These are phyloP conservation scores for Drosophila arawakana DNA, from an alignment of 1,140 invertebrate genomes.

Conservation along the genomic window DNA sequence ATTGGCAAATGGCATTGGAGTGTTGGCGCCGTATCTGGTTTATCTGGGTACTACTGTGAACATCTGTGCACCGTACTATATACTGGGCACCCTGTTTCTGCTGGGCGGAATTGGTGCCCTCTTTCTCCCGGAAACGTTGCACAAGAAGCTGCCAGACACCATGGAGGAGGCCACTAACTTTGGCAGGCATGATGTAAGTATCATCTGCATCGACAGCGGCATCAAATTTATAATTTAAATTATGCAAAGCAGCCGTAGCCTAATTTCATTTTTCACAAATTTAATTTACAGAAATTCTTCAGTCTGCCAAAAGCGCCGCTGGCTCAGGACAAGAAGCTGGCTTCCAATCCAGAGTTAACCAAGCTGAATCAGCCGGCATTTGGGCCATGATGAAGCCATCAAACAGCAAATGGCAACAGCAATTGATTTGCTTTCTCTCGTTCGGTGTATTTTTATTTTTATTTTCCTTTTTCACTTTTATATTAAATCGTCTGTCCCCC, in stretches of 20 bases:
- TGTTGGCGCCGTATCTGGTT: constrained; percentile 90
- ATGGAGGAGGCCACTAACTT: constrained; percentile 89
- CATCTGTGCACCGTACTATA: constrained; percentile 86
- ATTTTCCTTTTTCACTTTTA: neutral
- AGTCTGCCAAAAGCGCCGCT: constrained; percentile 78
- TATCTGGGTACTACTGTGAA: constrained; percentile 86
- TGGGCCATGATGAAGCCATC: constrained; percentile 49
- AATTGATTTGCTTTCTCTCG: constrained; percentile 41
- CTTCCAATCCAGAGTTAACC: constrained; percentile 63
- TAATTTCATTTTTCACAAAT: constrained; percentile 81
- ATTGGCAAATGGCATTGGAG: constrained; percentile 86
- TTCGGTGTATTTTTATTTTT: neutral
- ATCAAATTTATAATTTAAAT: constrained; percentile 83
- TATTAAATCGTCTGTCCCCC: neutral
- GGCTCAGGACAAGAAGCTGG: constrained; percentile 51
- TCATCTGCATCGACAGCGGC: constrained; percentile 17
- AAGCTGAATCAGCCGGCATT: constrained; percentile 68
- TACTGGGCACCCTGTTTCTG: constrained; percentile 86
- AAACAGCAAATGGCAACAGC: constrained; percentile 31
- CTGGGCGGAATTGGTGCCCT: constrained; percentile 86
- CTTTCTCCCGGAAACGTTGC: constrained; percentile 89
- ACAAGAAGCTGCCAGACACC: constrained; percentile 89
- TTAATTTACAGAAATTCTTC: constrained; percentile 84
- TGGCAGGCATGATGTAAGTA: constrained; percentile 86
- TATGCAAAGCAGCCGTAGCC: constrained; percentile 80